Base-by-base conservation (phyloP, 2,797 vertebrate species). In the Muscicapa striata region DNA sequence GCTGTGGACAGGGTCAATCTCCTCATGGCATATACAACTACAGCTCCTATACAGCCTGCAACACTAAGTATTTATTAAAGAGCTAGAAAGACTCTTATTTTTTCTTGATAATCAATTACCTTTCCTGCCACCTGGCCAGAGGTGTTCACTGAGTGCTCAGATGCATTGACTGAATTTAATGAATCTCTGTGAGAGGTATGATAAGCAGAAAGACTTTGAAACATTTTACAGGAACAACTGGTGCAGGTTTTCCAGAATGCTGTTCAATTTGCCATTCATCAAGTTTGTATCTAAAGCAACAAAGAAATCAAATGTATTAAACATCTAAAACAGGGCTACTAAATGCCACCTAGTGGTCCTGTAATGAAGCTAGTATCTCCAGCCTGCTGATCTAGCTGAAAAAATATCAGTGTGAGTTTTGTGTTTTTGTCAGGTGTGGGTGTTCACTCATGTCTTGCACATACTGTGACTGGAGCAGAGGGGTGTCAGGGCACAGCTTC, bases 321-420 rank as follows among this genome's bases (percentile, higher is more conserved):
- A 55, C 11, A 52, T 78, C 57, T 52, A 58, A 55, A 94, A 86
- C 7, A 73, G 52, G 95, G 51, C 87, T 94, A 69, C 90, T 95
- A 94, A 96, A 91, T 94, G 96, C 96, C 95, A 96, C 80, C 96
- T 96, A 96, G 96, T 96, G 95, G 96, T 73, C 66, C 86, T 81
- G 15, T 48, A 59, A 88, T 3, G 10, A 87, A 92, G 63, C 21
- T 81, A 64, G 9, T n/a, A 26, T 62, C 69, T 69, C n/a, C 21
- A 14, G 15, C 23, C 20, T 12, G 38, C 72, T 76, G 43, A 64
- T 77, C 26, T 30, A 40, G 16, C 11, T 40, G 8, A 75, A 77
- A 77, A 77, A 67, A 40, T 6, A 59, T 4, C 15, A 6, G 11
- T 10, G n/a, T 57, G 59, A 41, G 43, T 78, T 90, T 30, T 46